Conservation (phyloP, 2,797 vertebrate species). For the Anableps anableps region DNA sequence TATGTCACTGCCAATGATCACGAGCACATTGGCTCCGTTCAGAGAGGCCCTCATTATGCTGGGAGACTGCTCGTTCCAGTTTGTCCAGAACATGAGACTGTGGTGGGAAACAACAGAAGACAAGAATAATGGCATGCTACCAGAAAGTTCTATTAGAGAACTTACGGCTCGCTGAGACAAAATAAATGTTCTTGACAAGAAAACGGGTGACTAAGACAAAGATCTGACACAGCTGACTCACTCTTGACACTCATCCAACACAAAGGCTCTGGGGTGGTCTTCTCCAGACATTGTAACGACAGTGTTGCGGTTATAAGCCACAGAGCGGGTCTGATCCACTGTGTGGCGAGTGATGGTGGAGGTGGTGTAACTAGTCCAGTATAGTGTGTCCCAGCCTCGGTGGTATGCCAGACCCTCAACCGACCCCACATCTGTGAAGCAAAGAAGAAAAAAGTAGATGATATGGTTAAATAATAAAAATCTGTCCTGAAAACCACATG, state of each 20-base stretch:
- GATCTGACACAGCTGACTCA: slow-evolving; percentile 76
- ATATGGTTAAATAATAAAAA: slow-evolving; percentile 8
- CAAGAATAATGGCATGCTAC: slow-evolving; percentile 18
- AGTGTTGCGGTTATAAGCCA: slow-evolving; percentile 92
- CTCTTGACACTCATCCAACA: slow-evolving; percentile 97
- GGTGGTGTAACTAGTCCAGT: slow-evolving; percentile 98
- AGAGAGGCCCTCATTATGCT: slow-evolving; percentile 97
- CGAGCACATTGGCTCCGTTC: slow-evolving; percentile 90
- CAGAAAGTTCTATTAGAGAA: slow-evolving; percentile 15
- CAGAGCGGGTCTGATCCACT: slow-evolving; percentile 90
- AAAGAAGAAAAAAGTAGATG: slow-evolving; percentile 25
- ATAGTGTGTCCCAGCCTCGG: slow-evolving; percentile 94
- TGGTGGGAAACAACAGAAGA: slow-evolving; percentile 21
- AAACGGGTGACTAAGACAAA: slow-evolving; percentile 19
- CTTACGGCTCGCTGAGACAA: slow-evolving; percentile 21
- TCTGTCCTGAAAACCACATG: slow-evolving; percentile 16
- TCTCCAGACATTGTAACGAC: slow-evolving; percentile 98
- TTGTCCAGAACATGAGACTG: slow-evolving; percentile 99
- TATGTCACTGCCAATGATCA: slow-evolving; percentile 94
- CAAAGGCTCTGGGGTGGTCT: slow-evolving; percentile 96
- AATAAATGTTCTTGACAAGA: slow-evolving; percentile 44
- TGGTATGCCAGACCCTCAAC: slow-evolving; percentile 97
- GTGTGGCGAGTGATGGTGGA: slow-evolving; percentile 98
- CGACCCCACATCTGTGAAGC: slow-evolving; percentile 89
- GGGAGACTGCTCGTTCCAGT: slow-evolving; percentile 97